Conservation (phyloP, 2,888 invertebrate species). For the Metopia argyrocephala region DNA sequence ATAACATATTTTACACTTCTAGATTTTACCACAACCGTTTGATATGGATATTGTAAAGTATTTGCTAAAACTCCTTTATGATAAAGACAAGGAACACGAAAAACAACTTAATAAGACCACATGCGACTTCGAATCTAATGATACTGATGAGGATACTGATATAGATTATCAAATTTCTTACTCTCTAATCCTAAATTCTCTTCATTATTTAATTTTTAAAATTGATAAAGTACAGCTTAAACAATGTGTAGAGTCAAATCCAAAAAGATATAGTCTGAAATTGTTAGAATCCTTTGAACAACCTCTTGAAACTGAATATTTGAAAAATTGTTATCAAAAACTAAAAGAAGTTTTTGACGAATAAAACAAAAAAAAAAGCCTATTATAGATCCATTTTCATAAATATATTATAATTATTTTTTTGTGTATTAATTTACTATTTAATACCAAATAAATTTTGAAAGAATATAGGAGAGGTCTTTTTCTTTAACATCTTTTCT, state of each 20-base stretch:
- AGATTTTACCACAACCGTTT: constrained; percentile 76
- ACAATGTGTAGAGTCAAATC: constrained; percentile 35
- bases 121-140: constrained; percentile 69
- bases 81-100: constrained; percentile 67
- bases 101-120: constrained; percentile 61
- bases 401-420: not conserved
- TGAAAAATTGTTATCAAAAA: constrained; percentile 67
- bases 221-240: constrained; percentile 62
- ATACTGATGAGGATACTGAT: constrained; percentile 66
- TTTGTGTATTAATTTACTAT: no score
- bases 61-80: constrained; percentile 73
- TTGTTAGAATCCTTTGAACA: constrained; percentile 49
- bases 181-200: constrained; percentile 58
- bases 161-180: constrained; percentile 70
- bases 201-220: constrained; percentile 69
- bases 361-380: constrained; percentile 12
- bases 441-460: no score
- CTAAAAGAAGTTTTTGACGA: constrained; percentile 49
- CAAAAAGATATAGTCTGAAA: constrained; percentile 29
- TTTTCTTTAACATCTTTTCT: no score
- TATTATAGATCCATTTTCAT: no score
- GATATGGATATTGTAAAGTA: constrained; percentile 72
- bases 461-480: no score
- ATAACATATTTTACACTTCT: constrained; percentile 25
- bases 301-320: constrained; percentile 67